A percentile compares a stretch with the other conserved stretches of the same genome.
Conservation (phyloP, 2,888 invertebrate genomes). For the Apoda limacodes region DNA sequence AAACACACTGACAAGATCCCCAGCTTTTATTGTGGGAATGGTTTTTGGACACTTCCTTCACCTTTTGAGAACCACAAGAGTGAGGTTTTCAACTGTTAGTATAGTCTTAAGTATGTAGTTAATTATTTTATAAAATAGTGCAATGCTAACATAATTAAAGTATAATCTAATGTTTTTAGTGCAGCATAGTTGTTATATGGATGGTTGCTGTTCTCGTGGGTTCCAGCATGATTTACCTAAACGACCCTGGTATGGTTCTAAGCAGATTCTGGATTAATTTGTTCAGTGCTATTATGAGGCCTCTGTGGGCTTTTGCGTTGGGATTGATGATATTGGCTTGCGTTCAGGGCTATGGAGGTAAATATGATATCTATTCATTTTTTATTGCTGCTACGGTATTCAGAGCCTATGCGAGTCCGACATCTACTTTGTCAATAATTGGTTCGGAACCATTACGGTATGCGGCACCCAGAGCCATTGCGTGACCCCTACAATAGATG, state of each 20-base stretch:
- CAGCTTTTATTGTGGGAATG: slow-evolving; percentile 47
- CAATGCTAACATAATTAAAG: too few species aligned
- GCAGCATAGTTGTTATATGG: not conserved
- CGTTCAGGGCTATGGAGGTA: slow-evolving; percentile 52
- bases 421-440: too few species aligned
- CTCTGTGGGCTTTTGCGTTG: slow-evolving; percentile 50
- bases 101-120: too few species aligned
- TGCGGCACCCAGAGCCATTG: slow-evolving; percentile 18
- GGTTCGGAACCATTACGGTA: too few species aligned
- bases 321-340: slow-evolving; percentile 61
- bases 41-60: slow-evolving; percentile 40
- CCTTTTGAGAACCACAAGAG: slow-evolving; percentile 25
- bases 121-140: too few species aligned
- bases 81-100: slow-evolving; percentile 29
- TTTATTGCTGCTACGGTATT: slow-evolving; percentile 12
- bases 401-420: too few species aligned
- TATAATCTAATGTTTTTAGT: too few species aligned
- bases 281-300: slow-evolving; percentile 44
- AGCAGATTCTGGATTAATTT: slow-evolving; percentile 10
- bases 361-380: slow-evolving; percentile 17
- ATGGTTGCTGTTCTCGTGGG: not conserved
- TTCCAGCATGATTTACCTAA: not conserved
- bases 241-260: not conserved
- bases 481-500: slow-evolving; percentile 11
- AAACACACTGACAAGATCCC: slow-evolving; percentile 34